Evolutionary conservation across 2,797 vertebrate genomes (phyloP).

Genomic region (Gouania willdenowi): DNA sequence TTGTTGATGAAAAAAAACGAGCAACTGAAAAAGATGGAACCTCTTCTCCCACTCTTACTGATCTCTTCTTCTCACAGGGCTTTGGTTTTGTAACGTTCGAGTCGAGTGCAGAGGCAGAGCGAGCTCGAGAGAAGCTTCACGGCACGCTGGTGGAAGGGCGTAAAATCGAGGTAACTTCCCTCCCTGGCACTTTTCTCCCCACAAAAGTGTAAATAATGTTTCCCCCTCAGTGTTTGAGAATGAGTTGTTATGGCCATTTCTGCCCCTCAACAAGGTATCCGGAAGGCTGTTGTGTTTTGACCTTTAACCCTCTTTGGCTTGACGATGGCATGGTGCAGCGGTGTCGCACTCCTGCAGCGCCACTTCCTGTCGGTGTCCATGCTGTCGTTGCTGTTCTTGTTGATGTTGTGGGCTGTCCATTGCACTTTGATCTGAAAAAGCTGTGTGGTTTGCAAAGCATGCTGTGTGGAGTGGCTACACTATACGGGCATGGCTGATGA

Average conservation of each 20-base stretch:
- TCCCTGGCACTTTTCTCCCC: slow-evolving; percentile 6
- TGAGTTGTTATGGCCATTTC: slow-evolving; percentile 52
- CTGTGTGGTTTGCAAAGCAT: slow-evolving; percentile 70
- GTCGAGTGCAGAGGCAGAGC: slow-evolving; percentile 92
- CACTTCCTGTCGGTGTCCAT: slow-evolving; percentile 50
- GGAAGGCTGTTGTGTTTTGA: slow-evolving; percentile 53
- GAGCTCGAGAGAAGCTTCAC: slow-evolving; percentile 96
- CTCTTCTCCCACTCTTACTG: background rate
- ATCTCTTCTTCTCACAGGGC: slow-evolving; percentile 80
- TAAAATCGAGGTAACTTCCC: slow-evolving; percentile 97
- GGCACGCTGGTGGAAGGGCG: slow-evolving; percentile 94
- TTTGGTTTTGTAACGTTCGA: slow-evolving; percentile 99
- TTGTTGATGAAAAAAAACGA: background rate
- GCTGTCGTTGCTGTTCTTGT: slow-evolving; percentile 36
- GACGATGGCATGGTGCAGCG: slow-evolving; percentile 62
- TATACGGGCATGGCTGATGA: slow-evolving; percentile 62
- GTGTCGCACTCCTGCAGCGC: slow-evolving; percentile 38
- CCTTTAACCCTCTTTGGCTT: slow-evolving; percentile 57
- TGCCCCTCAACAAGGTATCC: slow-evolving; percentile 44
- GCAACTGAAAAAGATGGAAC: slow-evolving; percentile 1
- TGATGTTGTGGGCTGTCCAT: slow-evolving; percentile 63
- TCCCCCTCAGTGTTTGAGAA: slow-evolving; percentile 52
- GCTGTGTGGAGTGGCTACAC: slow-evolving; percentile 62
- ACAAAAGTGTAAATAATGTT: slow-evolving; percentile 46
- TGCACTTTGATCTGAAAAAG: slow-evolving; percentile 58